Conservation (phyloP, 2,888 invertebrate species). For the Drosophila neotestacea region DNA sequence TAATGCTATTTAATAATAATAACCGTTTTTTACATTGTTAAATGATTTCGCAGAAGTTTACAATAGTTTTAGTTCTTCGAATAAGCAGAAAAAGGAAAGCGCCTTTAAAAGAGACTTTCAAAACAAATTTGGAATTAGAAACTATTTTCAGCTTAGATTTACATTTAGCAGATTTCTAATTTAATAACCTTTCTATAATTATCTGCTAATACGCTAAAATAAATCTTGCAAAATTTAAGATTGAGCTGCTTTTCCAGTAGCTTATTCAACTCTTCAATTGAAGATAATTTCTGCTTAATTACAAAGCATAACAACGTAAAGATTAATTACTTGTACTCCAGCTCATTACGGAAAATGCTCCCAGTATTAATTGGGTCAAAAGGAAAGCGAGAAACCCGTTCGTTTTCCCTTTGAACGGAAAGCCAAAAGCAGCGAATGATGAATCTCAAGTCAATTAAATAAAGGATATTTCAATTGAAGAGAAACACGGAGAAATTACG, state of each 20-base stretch:
- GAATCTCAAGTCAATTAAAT: conserved; percentile 16
- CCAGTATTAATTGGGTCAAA: conserved; percentile 6
- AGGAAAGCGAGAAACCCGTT: background rate
- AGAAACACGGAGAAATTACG: background rate
- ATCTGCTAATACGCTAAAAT: background rate
- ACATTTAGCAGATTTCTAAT: too few relatives aligned
- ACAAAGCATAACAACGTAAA: conserved; percentile 2
- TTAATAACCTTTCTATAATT: too few relatives aligned
- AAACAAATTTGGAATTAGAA: too few relatives aligned
- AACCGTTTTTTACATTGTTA: background rate
- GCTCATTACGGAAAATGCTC: background rate
- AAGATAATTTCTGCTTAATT: background rate
- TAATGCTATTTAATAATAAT: background rate
- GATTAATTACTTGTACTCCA: conserved; percentile 11
- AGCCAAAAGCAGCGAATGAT: conserved; percentile 6
- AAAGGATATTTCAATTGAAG: conserved; percentile 1
- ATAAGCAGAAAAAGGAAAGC: background rate
- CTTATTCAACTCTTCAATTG: background rate
- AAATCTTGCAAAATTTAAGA: background rate
- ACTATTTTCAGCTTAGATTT: too few relatives aligned
- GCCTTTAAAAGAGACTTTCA: too few relatives aligned
- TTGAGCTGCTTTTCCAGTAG: background rate
- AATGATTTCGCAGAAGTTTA: background rate
- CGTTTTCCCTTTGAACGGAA: background rate
- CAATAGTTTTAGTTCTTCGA: background rate